Evolutionary conservation across 2,888 invertebrate species (phyloP).

Genomic region (Parapristionchus giblindavisi): DNA sequence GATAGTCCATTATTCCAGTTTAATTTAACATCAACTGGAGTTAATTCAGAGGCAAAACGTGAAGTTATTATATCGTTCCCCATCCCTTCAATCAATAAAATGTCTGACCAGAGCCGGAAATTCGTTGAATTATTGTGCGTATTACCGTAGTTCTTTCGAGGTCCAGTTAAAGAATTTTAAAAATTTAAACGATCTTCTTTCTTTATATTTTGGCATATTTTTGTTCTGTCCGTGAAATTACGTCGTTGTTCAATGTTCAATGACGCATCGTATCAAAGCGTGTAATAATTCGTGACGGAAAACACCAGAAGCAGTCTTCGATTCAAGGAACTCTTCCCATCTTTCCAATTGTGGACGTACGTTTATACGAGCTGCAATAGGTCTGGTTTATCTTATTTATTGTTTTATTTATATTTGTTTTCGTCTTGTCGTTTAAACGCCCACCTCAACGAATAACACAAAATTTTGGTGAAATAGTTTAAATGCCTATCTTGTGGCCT

Average conservation of each 20-base stretch:
- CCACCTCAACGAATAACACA: no score
- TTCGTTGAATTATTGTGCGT: no score
- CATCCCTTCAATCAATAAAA: slow-evolving; percentile 16
- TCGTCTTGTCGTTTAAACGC: no score
- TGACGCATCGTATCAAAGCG: slow-evolving; percentile 47
- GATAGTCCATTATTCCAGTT: neutral
- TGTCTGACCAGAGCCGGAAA: no score
- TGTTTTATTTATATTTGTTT: neutral
- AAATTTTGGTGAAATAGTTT: no score
- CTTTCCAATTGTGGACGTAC: slow-evolving; percentile 31
- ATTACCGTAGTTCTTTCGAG: no score
- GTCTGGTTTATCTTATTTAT: neutral
- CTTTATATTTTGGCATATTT: no score
- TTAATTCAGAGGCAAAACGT: neutral
- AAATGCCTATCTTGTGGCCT: no score
- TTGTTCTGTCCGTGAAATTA: no score
- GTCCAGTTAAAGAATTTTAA: no score
- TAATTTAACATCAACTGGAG: slow-evolving; percentile 4
- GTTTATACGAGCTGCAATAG: slow-evolving; percentile 9
- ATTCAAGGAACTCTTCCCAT: slow-evolving; percentile 10
- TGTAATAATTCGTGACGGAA: slow-evolving; percentile 62
- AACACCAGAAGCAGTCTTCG: slow-evolving; percentile 44
- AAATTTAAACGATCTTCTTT: no score
- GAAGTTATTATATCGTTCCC: slow-evolving; percentile 33
- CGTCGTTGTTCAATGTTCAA: no score